Evolutionary conservation across 2,888 invertebrate species (phyloP), one percentile per base, ranked within the genome.

Genomic region (Amiota minor): DNA sequence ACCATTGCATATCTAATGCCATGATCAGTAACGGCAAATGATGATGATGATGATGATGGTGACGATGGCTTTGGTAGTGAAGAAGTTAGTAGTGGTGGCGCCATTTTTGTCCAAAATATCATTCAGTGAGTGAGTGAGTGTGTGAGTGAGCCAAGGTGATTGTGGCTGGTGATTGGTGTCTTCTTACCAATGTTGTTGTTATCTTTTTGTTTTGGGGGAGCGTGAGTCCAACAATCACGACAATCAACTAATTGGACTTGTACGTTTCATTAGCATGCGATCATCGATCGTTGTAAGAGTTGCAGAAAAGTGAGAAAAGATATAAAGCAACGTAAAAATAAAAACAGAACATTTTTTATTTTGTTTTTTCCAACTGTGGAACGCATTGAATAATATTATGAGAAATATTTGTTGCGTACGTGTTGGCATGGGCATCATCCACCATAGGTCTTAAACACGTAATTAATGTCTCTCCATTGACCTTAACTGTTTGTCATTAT

Each of bases 211-310:
- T n/a, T n/a, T n/a, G 55, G 10, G 56, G 10, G 59, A 20, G 20
- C 59, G 20, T 59, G 59, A 59, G 18, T 59, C 18, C 20, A 80
- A 80, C 82, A 82, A 83, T 84, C 86, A 83, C 86, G 85, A 86
- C 86, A 83, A 83, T 83, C 83, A 84, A 78, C 83, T 83, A 84
- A 83, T 83, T 83, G 83, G 80, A 77, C 47, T 75, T 82, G 84
- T 77, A 71, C 82, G 80, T 83, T 83, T 84, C 85, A 83, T 83
- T 83, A 81, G 83, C 83, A 83, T 83, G 76, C 78, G 59, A 73
- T 55, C 56, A 68, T 68, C 50, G 67, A 20, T 47, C 67, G 67
- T 53, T 68, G 67, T 23, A 68, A 20, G 23, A 12, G 35, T 35
- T 3, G 35, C 35, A 35, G 35, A 35, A n/a, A 12, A 53, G 14